Evolutionary conservation across 2,797 vertebrate genomes (phyloP).

Genomic region (Pseudochromis fuscus): DNA sequence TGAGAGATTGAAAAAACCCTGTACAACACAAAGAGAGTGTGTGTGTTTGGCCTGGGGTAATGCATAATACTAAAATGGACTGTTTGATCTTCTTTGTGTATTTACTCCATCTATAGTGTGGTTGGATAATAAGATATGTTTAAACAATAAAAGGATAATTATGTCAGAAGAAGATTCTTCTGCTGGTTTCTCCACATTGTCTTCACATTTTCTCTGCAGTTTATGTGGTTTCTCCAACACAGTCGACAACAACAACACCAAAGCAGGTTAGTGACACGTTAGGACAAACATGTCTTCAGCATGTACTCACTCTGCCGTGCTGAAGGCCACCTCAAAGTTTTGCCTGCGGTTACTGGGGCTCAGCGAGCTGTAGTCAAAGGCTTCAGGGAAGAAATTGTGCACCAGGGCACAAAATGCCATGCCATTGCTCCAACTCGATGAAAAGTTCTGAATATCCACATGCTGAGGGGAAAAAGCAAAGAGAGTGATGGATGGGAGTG

Average conservation of each 20-base stretch:
- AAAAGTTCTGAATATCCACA: constrained; percentile 98
- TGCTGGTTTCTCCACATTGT: constrained; percentile 32
- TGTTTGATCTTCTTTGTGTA: constrained; percentile 5
- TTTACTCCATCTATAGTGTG: not conserved
- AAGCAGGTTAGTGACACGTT: constrained; percentile 28
- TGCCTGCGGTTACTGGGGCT: constrained; percentile 93
- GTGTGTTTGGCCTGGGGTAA: constrained; percentile 9
- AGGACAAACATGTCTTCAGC: constrained; percentile 11
- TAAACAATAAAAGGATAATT: not conserved
- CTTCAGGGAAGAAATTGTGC: constrained; percentile 97
- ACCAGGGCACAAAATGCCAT: constrained; percentile 99
- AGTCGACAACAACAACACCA: no score
- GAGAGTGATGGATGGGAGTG: constrained; percentile 5
- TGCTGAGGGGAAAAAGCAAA: constrained; percentile 81
- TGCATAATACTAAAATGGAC: constrained; percentile 2
- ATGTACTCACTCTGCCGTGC: constrained; percentile 93
- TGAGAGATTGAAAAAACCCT: constrained; percentile 4
- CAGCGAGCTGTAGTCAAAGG: constrained; percentile 93
- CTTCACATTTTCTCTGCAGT: constrained; percentile 2
- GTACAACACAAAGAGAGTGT: not conserved
- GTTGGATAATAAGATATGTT: not conserved
- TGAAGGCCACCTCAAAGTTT: constrained; percentile 98
- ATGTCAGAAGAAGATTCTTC: constrained; percentile 20
- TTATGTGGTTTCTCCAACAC: constrained; percentile 18
- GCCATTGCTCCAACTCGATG: constrained; percentile 97